A percentile compares a stretch with the other conserved stretches of the same genome.
Conservation (phyloP, 1,140 invertebrate genomes). For the Cyphomyrmex costatus region DNA sequence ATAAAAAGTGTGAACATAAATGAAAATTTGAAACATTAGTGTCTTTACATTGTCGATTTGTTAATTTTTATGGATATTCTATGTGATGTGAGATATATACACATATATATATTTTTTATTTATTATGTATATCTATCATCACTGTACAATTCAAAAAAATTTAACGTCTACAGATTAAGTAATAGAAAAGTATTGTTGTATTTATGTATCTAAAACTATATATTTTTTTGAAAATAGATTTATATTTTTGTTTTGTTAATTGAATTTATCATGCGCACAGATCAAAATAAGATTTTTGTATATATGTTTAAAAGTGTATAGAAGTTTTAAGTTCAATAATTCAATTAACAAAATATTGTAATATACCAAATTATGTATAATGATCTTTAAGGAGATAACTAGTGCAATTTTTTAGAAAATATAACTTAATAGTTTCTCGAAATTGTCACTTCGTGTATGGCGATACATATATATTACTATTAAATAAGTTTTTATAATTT, state of each 20-base stretch:
- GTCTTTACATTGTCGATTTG: background rate
- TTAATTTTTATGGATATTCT: background rate
- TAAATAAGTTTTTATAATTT: slow-evolving; percentile 13
- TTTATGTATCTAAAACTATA: background rate
- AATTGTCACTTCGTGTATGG: slow-evolving; percentile 15
- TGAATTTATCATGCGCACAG: background rate
- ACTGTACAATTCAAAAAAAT: background rate
- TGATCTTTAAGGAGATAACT: background rate
- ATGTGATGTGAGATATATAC: background rate
- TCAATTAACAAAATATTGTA: background rate
- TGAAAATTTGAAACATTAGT: background rate
- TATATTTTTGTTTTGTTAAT: background rate
- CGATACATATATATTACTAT: background rate
- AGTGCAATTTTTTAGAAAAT: slow-evolving; percentile 9
- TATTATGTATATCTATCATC: background rate
- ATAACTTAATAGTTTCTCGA: background rate
- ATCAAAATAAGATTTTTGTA: background rate
- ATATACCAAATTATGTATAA: background rate
- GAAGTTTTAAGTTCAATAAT: background rate
- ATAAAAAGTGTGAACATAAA: background rate
- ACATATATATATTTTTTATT: no score
- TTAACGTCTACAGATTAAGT: background rate
- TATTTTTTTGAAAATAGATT: background rate
- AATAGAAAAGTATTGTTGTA: background rate
- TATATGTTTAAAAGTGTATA: background rate